These are phyloP conservation scores for Gallinago jamesoni DNA, from an alignment of 2,113 vertebrate genomes.

Conservation along the genomic window DNA sequence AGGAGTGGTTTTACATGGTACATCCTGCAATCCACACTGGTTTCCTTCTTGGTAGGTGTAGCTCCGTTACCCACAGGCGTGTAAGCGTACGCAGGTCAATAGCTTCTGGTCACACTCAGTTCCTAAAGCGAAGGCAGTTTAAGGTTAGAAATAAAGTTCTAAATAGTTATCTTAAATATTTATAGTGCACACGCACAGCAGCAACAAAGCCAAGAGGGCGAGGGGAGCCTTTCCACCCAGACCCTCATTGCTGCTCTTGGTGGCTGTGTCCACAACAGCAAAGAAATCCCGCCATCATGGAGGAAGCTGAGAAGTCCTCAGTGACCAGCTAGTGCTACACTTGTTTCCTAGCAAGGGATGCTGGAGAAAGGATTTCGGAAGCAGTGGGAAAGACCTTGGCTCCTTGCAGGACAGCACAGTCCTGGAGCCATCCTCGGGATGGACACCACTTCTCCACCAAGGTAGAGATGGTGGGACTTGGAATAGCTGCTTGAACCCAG, in stretches of 20 bases:
- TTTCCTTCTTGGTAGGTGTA: neutral
- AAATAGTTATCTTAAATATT: neutral
- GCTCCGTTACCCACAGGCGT: fast-evolving
- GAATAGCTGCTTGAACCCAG: neutral
- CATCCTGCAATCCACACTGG: neutral
- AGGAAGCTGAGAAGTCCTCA: neutral
- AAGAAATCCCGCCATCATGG: fast-evolving
- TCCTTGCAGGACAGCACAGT: neutral
- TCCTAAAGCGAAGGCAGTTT: neutral
- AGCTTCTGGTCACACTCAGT: neutral
- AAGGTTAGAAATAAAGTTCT: neutral
- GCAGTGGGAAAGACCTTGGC: fast-evolving
- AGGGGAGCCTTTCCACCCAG: neutral
- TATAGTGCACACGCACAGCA: fast-evolving
- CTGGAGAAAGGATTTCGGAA: neutral
- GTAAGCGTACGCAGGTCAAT: neutral
- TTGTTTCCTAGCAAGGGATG: fast-evolving
- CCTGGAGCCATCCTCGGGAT: fast-evolving
- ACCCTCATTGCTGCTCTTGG: fast-evolving
- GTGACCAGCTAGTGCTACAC: fast-evolving
- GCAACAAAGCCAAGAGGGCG: fast-evolving
- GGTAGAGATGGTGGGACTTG: no score
- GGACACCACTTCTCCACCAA: fast-evolving
- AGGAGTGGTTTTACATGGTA: neutral
- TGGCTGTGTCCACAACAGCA: neutral